These are phyloP conservation scores for Melitaea athalia DNA, from an alignment of 2,888 invertebrate species.

Conservation along the genomic window DNA sequence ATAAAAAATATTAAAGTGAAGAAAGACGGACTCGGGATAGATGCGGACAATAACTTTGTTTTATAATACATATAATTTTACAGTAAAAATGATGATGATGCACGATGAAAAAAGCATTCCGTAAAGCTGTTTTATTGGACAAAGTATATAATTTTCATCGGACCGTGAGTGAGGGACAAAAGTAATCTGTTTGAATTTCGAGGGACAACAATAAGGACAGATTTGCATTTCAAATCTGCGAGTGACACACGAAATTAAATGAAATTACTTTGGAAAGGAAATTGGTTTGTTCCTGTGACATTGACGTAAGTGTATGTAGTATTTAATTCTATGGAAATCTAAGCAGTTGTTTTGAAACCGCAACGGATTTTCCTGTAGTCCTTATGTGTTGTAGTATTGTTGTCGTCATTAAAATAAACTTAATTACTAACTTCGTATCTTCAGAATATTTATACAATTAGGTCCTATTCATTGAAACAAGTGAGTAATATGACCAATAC, in stretches of 20 bases:
- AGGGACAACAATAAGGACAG: slow-evolving; percentile 53
- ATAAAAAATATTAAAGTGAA: no score
- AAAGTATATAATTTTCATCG: slow-evolving; percentile 26
- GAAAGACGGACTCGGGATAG: no score
- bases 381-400: slow-evolving; percentile 1
- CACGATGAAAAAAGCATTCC: slow-evolving; percentile 19
- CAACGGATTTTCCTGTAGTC: slow-evolving; percentile 47
- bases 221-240: slow-evolving; percentile 71
- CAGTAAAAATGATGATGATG: not conserved
- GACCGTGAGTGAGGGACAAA: slow-evolving; percentile 18
- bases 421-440: not conserved
- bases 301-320: slow-evolving; percentile 40
- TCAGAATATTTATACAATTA: not conserved
- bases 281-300: slow-evolving; percentile 46
- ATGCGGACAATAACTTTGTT: no score
- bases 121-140: slow-evolving; percentile 21
- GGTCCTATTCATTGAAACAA: not conserved
- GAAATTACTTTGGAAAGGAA: slow-evolving; percentile 49
- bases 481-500: not conserved
- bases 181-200: slow-evolving; percentile 50
- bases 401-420: slow-evolving; percentile 1
- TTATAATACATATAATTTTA: no score
- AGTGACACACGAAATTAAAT: slow-evolving; percentile 68
- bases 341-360: slow-evolving; percentile 26
- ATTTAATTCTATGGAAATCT: slow-evolving; percentile 41